Conservation (phyloP, 1,140 invertebrate species). For the Bombus picipes region DNA sequence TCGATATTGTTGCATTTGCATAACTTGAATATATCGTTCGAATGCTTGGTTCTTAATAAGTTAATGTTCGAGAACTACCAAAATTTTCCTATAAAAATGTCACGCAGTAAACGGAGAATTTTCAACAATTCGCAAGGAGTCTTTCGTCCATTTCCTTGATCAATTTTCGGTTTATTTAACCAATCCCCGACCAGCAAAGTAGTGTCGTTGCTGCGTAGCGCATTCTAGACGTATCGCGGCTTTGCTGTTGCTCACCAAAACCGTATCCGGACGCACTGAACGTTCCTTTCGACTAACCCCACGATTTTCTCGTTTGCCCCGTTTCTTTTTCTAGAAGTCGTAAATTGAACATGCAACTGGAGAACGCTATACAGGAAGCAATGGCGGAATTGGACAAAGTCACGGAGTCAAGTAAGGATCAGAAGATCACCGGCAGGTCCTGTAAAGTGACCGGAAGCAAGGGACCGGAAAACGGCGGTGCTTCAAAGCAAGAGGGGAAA, state of each 20-base stretch:
- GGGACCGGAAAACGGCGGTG: constrained; percentile 22
- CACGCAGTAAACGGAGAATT: neutral
- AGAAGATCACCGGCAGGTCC: constrained; percentile 53
- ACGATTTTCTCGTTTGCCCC: constrained; percentile 62
- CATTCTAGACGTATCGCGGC: constrained; percentile 19
- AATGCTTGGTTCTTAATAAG: too few species aligned
- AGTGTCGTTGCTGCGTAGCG: constrained; percentile 15
- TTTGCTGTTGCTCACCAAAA: constrained; percentile 45
- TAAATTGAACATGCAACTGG: constrained; percentile 93
- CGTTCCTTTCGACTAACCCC: constrained; percentile 45
- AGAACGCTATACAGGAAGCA: constrained; percentile 95
- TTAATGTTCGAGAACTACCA: neutral
- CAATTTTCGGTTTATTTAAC: neutral
- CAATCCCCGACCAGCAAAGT: neutral
- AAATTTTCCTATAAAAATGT: neutral
- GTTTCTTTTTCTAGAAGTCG: constrained; percentile 87
- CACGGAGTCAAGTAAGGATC: constrained; percentile 60
- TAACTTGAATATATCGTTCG: too few species aligned
- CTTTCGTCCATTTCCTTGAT: neutral
- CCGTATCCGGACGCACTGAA: neutral
- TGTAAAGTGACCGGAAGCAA: constrained; percentile 48
- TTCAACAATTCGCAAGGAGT: neutral
- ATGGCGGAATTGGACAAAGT: constrained; percentile 88
- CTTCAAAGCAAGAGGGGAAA: constrained; percentile 65
- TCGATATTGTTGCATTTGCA: too few species aligned